Conservation (phyloP, 2,797 vertebrate genomes). For the Coreius guichenoti region DNA sequence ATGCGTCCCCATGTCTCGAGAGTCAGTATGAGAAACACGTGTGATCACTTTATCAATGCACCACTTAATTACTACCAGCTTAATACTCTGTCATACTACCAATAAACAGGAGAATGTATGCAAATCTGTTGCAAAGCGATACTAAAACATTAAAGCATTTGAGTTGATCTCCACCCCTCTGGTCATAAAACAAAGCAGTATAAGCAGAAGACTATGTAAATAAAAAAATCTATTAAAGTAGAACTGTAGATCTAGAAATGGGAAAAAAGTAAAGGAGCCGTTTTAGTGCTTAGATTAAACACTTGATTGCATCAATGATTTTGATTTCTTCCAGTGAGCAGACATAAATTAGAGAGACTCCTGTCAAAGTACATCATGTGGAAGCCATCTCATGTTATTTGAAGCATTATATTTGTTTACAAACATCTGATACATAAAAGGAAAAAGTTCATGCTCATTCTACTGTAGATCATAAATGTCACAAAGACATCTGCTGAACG, state of each 20-base stretch:
- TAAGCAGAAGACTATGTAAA: not conserved
- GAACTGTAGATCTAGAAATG: not conserved
- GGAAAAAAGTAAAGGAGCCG: not conserved
- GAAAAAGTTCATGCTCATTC: not conserved
- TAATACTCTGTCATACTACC: no score
- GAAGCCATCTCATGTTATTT: not conserved
- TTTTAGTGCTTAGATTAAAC: not conserved
- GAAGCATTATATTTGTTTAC: not conserved
- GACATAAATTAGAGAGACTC: not conserved
- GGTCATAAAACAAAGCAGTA: not conserved
- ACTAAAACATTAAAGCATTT: not conserved
- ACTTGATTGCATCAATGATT: not conserved
- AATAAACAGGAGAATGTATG: not conserved
- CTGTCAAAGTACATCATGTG: not conserved
- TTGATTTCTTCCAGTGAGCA: not conserved
- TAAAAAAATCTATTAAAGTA: slow-evolving; percentile 8
- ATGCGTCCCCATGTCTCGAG: not conserved
- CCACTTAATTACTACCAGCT: not conserved
- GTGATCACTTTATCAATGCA: not conserved
- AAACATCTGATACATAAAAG: not conserved
- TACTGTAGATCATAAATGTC: not conserved
- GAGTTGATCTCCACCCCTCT: not conserved
- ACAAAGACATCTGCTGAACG: not conserved
- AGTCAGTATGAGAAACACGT: not conserved
- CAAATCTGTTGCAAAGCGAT: not conserved